A percentile compares a stretch with the other conserved stretches of the same genome.
phyloP scores from a whole-genome alignment of 2,888 invertebrate species.

The Lasioglossum morio region DNA sequence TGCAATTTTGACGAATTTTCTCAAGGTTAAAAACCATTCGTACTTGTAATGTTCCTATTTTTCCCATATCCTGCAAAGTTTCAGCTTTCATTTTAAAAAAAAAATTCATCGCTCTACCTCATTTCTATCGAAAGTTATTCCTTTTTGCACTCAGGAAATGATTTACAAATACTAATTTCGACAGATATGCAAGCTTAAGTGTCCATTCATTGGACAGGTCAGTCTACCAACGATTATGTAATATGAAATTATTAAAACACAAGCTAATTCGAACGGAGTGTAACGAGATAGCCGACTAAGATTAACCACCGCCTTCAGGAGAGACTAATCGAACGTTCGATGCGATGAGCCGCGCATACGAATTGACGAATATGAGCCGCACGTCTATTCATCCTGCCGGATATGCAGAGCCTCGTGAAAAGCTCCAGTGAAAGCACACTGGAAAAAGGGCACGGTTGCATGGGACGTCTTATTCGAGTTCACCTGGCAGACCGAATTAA shows the following conservation, averaged over 20 bases:
- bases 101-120: no score
- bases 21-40: no score
- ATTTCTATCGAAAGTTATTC: no score
- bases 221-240: neutral
- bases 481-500: constrained; percentile 48
- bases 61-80: no score
- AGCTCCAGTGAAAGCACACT: constrained; percentile 50
- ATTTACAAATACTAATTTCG: no score
- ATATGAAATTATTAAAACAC: neutral
- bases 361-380: constrained; percentile 66
- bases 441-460: constrained; percentile 36
- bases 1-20: no score
- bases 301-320: constrained; percentile 56
- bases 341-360: constrained; percentile 59
- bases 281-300: constrained; percentile 39
- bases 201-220: no score
- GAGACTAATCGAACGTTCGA: constrained; percentile 59
- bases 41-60: no score
- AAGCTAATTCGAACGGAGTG: neutral
- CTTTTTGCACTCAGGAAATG: no score
- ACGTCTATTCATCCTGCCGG: constrained; percentile 52
- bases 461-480: constrained; percentile 52
- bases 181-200: no score
- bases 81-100: no score
- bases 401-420: constrained; percentile 54